Conservation (phyloP, 2,797 vertebrate genomes). For the Garrulus glandarius region DNA sequence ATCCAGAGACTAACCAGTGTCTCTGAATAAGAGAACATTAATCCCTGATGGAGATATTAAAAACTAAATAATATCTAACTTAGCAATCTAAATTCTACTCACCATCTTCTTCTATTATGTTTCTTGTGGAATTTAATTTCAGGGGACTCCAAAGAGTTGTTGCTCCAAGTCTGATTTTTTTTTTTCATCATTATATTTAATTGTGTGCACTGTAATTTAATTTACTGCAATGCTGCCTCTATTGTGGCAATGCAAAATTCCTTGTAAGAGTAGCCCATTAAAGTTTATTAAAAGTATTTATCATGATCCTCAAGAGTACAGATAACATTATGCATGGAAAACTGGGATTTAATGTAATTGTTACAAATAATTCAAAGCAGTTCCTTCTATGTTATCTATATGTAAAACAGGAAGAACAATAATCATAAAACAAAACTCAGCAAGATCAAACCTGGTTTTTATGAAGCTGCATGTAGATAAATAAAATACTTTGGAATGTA, state of each 20-base stretch:
- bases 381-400: slow-evolving; percentile 36
- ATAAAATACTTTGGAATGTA: background rate
- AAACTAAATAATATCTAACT: slow-evolving; percentile 49
- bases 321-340: slow-evolving; percentile 59
- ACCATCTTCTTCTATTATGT: slow-evolving; percentile 25
- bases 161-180: slow-evolving; percentile 45
- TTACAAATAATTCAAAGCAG: slow-evolving; percentile 66
- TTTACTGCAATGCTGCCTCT: slow-evolving; percentile 66
- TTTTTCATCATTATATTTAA: slow-evolving; percentile 70
- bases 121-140: slow-evolving; percentile 62
- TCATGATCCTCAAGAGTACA: slow-evolving; percentile 66
- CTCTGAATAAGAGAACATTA: slow-evolving; percentile 57
- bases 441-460: slow-evolving; percentile 34
- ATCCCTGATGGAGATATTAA: slow-evolving; percentile 58
- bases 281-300: slow-evolving; percentile 80
- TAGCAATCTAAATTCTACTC: slow-evolving; percentile 57
- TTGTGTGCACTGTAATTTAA: slow-evolving; percentile 73
- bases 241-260: slow-evolving; percentile 64
- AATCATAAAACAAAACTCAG: slow-evolving; percentile 7
- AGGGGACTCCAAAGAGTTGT: slow-evolving; percentile 47
- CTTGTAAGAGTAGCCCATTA: slow-evolving; percentile 70
- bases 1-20: slow-evolving; percentile 62
- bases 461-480: background rate
- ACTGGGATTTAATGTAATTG: slow-evolving; percentile 59
- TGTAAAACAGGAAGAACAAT: slow-evolving; percentile 31